Evolutionary conservation across 1,140 invertebrate genomes (phyloP).

Genomic region (Drosophila athabasca): DNA sequence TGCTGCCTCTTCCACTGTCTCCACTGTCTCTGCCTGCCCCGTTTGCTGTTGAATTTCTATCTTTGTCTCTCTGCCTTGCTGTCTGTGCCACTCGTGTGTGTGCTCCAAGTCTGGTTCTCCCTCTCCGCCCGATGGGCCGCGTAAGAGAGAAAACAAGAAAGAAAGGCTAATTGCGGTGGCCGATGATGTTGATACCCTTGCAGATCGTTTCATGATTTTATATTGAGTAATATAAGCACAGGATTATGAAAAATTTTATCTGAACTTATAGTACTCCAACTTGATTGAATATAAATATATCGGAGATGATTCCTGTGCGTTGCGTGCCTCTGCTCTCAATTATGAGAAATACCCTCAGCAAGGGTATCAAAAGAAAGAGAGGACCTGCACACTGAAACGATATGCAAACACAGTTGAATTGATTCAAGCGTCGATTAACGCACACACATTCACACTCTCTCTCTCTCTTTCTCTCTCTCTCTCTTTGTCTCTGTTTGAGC

Average conservation of each 20-base stretch:
- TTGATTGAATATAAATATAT: no score
- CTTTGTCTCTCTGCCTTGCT: constrained; percentile 9
- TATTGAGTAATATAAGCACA: no score
- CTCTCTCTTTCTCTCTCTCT: constrained; percentile 6
- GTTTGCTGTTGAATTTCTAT: constrained; percentile 50
- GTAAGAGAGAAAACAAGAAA: no score
- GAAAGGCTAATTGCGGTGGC: no score
- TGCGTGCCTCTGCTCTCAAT: not conserved
- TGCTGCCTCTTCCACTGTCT: constrained; percentile 42
- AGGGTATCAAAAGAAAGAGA: constrained; percentile 22
- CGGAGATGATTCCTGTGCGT: not conserved
- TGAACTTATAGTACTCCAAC: no score
- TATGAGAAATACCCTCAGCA: not conserved
- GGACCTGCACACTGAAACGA: constrained; percentile 20
- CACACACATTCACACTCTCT: constrained; percentile 49
- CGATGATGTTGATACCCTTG: no score
- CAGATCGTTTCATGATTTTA: no score
- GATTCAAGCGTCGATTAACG: constrained; percentile 76
- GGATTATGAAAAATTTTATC: no score
- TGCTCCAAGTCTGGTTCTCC: constrained; percentile 62
- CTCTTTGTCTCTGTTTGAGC: not conserved
- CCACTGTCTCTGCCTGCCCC: constrained; percentile 28
- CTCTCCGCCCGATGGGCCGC: not conserved
- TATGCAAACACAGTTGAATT: constrained; percentile 78
- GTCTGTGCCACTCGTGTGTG: constrained; percentile 10